Evolutionary conservation across 2,113 vertebrate species (phyloP), one percentile per base, ranked within the genome.

Genomic region (Callionymus lyra): DNA sequence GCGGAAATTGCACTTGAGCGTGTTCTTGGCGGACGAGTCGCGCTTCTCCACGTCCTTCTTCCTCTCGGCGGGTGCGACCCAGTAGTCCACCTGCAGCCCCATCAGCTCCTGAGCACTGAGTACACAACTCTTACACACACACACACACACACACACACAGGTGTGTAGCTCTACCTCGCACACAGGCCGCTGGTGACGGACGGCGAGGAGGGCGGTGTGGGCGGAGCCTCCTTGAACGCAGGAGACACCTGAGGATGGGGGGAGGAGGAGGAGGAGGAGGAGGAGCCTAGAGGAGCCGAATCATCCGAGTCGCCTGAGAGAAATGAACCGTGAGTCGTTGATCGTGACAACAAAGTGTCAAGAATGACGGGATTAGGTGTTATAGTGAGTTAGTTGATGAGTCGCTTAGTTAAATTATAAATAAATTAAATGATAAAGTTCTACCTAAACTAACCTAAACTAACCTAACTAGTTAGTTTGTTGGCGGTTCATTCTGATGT

Each of bases 31-130:
- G 66, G 87, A 74, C 31, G 78, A 77, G 67, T 98, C 94, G 52
- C 84, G 91, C 83, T 93, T 98, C 77, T 98, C 94, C 0, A 86
- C 19, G 9, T 98, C 94, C 56, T 85, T 90, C 80, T 93, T 98
- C 75, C 86, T 89, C 53, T 98, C 94, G 21, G 72, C 76, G 0
- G 78, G 85, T n/a, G 90, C 87, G 21, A 85, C 90, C 94, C 94
- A 98, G 81, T 98, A 98, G 75, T 98, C 94, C 68, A 98, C 91
- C 78, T 98, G 94, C 8, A 98, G 86, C 9, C 94, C 94, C 94
- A 98, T 98, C 70, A 97, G 78, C 76, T 98, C 94, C 53, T 82
- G 84, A 15, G 74, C 59, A 0, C 54, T 70, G 80, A 43, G 82
- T 86, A 40, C 34, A 50, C 6, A n/a, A 12, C 2, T 21, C 9